Conservation (phyloP, 2,888 invertebrate species). For the Dryadula phaetusa region DNA sequence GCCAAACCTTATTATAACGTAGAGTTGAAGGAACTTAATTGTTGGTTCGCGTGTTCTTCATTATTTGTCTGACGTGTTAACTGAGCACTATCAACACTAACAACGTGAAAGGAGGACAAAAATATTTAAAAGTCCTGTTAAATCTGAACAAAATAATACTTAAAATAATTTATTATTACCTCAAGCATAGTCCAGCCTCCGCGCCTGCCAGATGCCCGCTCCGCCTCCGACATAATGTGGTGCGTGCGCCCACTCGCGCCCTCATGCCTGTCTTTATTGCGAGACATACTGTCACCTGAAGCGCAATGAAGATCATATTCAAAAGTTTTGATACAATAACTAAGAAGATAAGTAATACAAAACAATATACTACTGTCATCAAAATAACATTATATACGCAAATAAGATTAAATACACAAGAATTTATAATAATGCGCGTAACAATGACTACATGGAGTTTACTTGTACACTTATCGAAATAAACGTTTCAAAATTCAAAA, state of each 20-base stretch:
- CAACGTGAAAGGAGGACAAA: too few relatives aligned
- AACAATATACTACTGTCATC: not conserved
- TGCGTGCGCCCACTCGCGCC: conserved; percentile 92
- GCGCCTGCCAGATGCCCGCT: conserved; percentile 95
- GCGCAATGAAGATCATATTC: not conserved
- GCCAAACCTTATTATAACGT: not conserved
- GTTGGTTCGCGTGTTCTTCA: not conserved
- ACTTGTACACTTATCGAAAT: not conserved
- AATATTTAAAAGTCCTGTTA: too few relatives aligned
- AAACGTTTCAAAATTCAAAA: not conserved
- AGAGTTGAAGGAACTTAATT: not conserved
- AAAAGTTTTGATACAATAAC: not conserved
- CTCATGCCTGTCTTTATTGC: conserved; percentile 96
- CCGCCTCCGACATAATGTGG: conserved; percentile 96
- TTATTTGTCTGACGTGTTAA: not conserved
- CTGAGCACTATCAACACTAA: too few relatives aligned
- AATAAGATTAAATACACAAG: not conserved
- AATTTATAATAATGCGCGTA: too few relatives aligned
- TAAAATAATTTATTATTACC: conserved; percentile 80
- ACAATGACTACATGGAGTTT: not conserved
- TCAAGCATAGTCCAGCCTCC: conserved; percentile 96
- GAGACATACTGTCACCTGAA: conserved; percentile 86
- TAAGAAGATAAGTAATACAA: not conserved
- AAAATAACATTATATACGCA: not conserved
- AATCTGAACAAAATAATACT: not conserved